phyloP scores from a whole-genome alignment of 1,140 invertebrate species.

The Cydia splendana region DNA sequence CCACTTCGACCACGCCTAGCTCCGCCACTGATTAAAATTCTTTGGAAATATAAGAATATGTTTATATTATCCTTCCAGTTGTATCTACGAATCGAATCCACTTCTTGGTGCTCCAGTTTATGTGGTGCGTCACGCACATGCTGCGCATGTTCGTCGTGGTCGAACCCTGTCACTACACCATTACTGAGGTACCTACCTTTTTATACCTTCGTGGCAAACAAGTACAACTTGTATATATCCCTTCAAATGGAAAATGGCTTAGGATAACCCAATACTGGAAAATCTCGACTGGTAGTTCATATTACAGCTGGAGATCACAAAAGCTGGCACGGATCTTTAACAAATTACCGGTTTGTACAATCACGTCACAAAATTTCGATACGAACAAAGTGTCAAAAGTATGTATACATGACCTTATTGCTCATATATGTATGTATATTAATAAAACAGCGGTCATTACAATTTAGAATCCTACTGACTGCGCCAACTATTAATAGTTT shows the following conservation, averaged over 20 bases:
- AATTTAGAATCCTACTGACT: no score
- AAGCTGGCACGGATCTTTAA: neutral
- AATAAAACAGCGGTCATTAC: no score
- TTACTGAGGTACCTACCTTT: conserved; percentile 79
- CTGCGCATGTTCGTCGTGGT: conserved; percentile 83
- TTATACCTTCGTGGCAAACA: neutral
- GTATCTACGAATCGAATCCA: conserved; percentile 65
- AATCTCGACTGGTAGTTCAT: no score
- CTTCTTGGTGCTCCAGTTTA: conserved; percentile 79
- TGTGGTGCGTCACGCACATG: conserved; percentile 84
- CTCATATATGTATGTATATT: no score
- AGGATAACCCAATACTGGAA: neutral
- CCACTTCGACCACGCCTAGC: no score
- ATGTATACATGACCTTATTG: no score
- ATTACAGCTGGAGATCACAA: neutral
- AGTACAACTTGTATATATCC: no score
- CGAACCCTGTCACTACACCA: conserved; percentile 83
- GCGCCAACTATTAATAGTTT: no score
- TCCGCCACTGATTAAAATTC: no score
- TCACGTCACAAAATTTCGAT: no score
- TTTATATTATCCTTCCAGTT: conserved; percentile 50
- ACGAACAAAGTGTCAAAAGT: no score
- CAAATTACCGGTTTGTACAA: no score
- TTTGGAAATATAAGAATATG: neutral
- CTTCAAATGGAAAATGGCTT: neutral